phyloP scores from a whole-genome alignment of 92 coral and sea anemone species.

The Anthopleura xanthogrammica region DNA sequence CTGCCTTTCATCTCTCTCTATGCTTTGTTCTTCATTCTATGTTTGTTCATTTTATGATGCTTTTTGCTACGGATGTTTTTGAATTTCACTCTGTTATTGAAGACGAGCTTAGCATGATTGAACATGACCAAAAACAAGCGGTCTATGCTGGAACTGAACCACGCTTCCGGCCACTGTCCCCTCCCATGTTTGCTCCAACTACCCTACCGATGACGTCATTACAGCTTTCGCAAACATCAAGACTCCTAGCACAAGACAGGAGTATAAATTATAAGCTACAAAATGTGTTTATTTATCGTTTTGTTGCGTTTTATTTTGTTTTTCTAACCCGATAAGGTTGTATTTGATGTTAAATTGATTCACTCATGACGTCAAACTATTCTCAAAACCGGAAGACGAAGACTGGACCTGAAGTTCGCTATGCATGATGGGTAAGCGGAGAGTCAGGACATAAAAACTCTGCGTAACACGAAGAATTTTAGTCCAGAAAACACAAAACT shows the following conservation, averaged over 20 bases:
- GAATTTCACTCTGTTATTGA: no score
- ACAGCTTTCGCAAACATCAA: neutral
- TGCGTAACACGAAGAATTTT: slow-evolving; percentile 1
- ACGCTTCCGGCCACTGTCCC: neutral
- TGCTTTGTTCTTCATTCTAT: neutral
- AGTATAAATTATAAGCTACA: neutral
- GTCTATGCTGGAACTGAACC: neutral
- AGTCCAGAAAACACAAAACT: neutral
- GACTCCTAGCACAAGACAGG: neutral
- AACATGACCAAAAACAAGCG: no score
- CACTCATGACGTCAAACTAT: neutral
- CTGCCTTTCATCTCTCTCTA: neutral
- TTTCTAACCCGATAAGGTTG: neutral
- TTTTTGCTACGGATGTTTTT: no score
- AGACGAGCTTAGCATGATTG: no score
- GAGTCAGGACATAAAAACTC: slow-evolving; percentile 35
- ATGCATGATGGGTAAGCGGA: slow-evolving; percentile 29
- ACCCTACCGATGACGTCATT: neutral
- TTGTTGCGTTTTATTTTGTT: neutral
- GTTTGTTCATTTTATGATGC: no score
- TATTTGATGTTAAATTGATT: neutral
- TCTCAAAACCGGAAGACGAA: slow-evolving; percentile 1
- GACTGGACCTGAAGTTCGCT: slow-evolving; percentile 25
- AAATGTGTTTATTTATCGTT: neutral
- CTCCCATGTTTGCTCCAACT: neutral